A percentile compares a stretch with the other conserved stretches of the same genome.
Evolutionary conservation across 1,140 invertebrate species (phyloP).

Genomic region (Sitophilus oryzae): DNA sequence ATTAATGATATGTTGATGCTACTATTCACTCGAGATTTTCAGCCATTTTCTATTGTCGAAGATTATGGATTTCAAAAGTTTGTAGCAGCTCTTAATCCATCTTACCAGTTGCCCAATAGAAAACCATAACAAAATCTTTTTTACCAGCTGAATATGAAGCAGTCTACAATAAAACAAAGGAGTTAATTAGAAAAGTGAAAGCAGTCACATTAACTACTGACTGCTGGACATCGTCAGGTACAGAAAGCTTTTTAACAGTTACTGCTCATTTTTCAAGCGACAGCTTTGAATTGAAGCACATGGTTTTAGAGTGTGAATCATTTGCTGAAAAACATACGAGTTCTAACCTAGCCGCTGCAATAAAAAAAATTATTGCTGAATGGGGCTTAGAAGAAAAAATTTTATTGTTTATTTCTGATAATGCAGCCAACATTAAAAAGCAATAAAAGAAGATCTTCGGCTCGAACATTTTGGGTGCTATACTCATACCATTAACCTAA

Average conservation of each 20-base stretch:
- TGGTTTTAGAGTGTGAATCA: slow-evolving; percentile 17
- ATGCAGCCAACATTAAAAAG: slow-evolving; percentile 35
- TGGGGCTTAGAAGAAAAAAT: slow-evolving; percentile 33
- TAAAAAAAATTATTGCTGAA: slow-evolving; percentile 24
- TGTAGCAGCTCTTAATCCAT: slow-evolving; percentile 30
- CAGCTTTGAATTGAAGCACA: too few species aligned
- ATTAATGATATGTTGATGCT: slow-evolving; percentile 20
- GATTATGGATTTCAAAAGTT: slow-evolving; percentile 32
- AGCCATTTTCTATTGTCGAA: slow-evolving; percentile 36
- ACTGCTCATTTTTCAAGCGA: too few species aligned
- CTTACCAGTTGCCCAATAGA: slow-evolving; percentile 31
- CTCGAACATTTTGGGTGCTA: slow-evolving; percentile 35
- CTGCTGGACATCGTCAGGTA: too few species aligned
- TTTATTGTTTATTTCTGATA: slow-evolving; percentile 32
- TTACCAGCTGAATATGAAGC: slow-evolving; percentile 20
- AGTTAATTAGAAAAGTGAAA: background rate
- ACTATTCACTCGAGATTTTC: slow-evolving; percentile 29
- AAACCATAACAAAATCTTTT: slow-evolving; percentile 25
- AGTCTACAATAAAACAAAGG: slow-evolving; percentile 9
- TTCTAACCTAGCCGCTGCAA: slow-evolving; percentile 18
- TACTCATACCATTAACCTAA: slow-evolving; percentile 35
- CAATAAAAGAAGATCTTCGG: slow-evolving; percentile 25
- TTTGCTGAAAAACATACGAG: slow-evolving; percentile 22
- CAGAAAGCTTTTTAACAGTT: too few species aligned
- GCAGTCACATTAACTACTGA: slow-evolving; percentile 18